Percentiles rank a stretch among this genome's conserved stretches.
phyloP scores from a whole-genome alignment of 2,797 vertebrate genomes.

The Ctenopoma kingsleyae region DNA sequence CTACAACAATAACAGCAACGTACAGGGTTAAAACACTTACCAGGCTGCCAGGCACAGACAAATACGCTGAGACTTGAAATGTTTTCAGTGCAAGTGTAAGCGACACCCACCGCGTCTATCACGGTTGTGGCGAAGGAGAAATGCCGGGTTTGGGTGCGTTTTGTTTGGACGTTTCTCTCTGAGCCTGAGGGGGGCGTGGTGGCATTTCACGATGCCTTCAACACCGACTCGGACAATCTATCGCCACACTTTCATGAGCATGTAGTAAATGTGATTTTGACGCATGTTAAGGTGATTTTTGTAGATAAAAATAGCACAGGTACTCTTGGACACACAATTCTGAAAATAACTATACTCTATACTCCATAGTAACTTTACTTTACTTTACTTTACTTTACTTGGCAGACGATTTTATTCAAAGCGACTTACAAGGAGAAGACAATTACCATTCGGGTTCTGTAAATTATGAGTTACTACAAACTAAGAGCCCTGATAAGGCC shows the following conservation, averaged over 20 bases:
- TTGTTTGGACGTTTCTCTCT: conserved; percentile 33
- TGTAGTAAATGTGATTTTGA: background rate
- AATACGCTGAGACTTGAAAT: background rate
- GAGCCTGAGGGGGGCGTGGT: conserved; percentile 53
- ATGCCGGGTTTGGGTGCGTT: conserved; percentile 19
- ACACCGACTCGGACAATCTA: conserved; percentile 29
- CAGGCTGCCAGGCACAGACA: conserved; percentile 4
- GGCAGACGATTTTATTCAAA: no score
- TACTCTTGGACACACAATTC: background rate
- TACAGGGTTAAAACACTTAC: conserved; percentile 43
- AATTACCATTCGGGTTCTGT: no score
- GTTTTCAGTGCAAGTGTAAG: background rate
- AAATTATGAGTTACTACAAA: no score
- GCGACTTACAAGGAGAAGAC: no score
- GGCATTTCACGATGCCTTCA: conserved; percentile 56
- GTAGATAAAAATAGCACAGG: background rate
- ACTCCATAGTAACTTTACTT: no score
- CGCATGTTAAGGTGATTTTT: background rate
- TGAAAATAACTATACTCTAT: background rate
- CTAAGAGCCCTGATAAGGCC: no score
- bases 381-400: no score
- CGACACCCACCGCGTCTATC: background rate
- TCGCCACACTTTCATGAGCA: background rate
- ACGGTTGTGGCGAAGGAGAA: background rate
- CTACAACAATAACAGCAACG: background rate